phyloP scores from a whole-genome alignment of 2,888 invertebrate species.

The Resseliella maxima region DNA sequence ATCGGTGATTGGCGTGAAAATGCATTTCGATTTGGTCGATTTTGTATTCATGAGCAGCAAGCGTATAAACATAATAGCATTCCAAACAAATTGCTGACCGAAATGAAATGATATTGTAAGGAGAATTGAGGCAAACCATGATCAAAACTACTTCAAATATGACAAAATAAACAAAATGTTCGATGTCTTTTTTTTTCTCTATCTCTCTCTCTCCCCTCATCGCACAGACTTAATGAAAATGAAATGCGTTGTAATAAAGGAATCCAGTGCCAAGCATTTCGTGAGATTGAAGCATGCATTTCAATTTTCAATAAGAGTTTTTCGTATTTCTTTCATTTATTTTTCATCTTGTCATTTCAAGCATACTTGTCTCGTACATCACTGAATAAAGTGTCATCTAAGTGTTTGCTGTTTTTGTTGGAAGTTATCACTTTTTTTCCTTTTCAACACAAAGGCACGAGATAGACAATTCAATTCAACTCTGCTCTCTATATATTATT shows the following conservation, averaged over 20 bases:
- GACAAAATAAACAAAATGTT: not conserved
- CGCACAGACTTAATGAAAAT: not conserved
- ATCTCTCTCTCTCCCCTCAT: too few species aligned
- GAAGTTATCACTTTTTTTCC: not conserved
- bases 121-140: not conserved
- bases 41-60: slow-evolving; percentile 22
- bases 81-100: slow-evolving; percentile 42
- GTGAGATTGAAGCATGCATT: slow-evolving; percentile 6
- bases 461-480: not conserved
- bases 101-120: not conserved
- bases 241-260: not conserved
- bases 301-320: slow-evolving; percentile 17
- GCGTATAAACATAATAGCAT: slow-evolving; percentile 35
- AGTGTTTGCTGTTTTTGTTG: not conserved
- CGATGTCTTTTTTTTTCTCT: not conserved
- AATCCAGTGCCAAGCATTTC: not conserved
- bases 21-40: too few species aligned
- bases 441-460: not conserved
- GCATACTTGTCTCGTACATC: not conserved
- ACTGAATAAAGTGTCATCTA: not conserved
- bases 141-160: not conserved
- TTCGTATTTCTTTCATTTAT: too few species aligned
- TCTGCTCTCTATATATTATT: too few species aligned
- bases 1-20: not conserved
- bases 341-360: not conserved